A percentile compares a stretch with the other conserved stretches of the same genome.
phyloP scores from a whole-genome alignment of 2,113 vertebrate species.

The Arothron firmamentum region DNA sequence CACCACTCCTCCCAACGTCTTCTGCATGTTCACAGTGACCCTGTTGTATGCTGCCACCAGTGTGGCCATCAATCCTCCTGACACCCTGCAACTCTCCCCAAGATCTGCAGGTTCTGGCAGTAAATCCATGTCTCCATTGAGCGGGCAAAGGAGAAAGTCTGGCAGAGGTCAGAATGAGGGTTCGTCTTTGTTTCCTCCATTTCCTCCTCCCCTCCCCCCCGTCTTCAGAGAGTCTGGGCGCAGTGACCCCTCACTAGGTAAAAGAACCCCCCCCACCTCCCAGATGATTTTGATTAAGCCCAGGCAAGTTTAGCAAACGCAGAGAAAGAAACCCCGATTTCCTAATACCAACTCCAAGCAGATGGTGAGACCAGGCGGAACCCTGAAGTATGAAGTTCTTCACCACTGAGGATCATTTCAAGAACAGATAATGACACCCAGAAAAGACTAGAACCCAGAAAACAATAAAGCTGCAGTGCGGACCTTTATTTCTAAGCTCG shows the following conservation, averaged over 20 bases:
- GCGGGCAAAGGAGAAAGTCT: constrained; percentile 25
- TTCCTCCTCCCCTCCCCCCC: constrained; percentile 16
- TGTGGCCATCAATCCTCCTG: constrained; percentile 52
- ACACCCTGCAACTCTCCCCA: constrained; percentile 26
- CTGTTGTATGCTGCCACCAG: constrained; percentile 28
- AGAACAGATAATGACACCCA: constrained; percentile 19
- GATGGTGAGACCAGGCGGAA: constrained; percentile 3
- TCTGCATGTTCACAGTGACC: constrained; percentile 28
- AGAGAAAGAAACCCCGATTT: constrained; percentile 32
- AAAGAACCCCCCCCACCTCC: constrained; percentile 33
- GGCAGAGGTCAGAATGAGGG: constrained; percentile 26
- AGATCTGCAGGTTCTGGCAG: background rate
- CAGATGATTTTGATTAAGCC: constrained; percentile 65
- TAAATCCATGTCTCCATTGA: constrained; percentile 51
- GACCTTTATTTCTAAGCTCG: background rate
- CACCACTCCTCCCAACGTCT: constrained; percentile 31
- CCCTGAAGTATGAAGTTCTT: constrained; percentile 10
- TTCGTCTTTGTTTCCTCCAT: constrained; percentile 23
- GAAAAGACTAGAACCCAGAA: constrained; percentile 26
- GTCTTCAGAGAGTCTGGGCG: constrained; percentile 22
- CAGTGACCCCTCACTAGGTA: constrained; percentile 51
- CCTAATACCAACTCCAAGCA: constrained; percentile 14
- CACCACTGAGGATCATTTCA: constrained; percentile 2
- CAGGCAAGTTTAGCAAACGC: constrained; percentile 24
- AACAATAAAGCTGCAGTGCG: constrained; percentile 1